Evolutionary conservation across 2,113 vertebrate species (phyloP).

Genomic region (Balaenoptera acutorostrata): DNA sequence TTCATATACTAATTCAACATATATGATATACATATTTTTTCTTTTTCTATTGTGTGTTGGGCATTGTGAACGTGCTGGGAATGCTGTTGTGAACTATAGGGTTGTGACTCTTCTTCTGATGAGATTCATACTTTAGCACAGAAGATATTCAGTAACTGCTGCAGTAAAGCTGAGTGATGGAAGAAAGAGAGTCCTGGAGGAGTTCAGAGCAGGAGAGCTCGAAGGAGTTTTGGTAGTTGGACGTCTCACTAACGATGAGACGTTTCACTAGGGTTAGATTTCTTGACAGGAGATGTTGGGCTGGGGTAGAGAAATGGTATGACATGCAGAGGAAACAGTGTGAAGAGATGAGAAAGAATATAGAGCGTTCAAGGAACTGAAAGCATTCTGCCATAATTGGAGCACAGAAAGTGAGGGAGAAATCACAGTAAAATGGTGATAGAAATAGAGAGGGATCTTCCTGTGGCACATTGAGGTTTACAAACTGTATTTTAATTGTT

Average conservation of each 20-base stretch:
- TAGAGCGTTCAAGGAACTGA: neutral
- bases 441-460: neutral
- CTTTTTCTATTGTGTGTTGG: neutral
- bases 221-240: neutral
- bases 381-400: neutral
- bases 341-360: neutral
- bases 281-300: neutral
- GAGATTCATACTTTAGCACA: fast-evolving
- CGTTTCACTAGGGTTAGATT: neutral
- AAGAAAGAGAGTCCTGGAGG: fast-evolving
- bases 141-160: no score
- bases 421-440: no score
- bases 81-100: no score
- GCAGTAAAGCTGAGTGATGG: fast-evolving
- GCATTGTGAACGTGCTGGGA: no score
- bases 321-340: neutral
- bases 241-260: no score
- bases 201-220: neutral
- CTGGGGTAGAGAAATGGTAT: neutral
- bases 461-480: no score
- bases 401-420: no score
- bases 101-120: fast-evolving
- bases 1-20: neutral
- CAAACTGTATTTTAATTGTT: neutral
- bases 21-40: neutral